Base-by-base conservation (phyloP, 2,113 vertebrate genomes). In the Gorsachius goisagi region DNA sequence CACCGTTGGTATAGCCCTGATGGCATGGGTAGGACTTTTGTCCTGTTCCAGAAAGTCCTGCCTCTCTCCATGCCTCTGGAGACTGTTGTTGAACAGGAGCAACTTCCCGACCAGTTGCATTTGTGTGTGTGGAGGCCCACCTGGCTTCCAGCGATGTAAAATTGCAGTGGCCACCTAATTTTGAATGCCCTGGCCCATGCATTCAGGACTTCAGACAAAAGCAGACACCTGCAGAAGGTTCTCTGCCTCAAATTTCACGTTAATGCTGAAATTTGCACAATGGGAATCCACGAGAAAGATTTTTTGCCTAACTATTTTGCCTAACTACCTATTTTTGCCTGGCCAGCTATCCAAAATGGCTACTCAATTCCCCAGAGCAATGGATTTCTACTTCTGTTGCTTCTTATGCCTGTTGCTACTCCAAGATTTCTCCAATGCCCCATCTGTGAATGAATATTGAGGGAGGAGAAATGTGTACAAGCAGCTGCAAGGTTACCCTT, bases 11-110 rank as follows among this genome's bases (percentile, higher is more conserved):
- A 32, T 5, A 62, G 12, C 11, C 15, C 27, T 37, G 37, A 52
- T 5, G 8, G 14, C 26, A 55, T 1, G n/a, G 15, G 18, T 8
- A 58, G 15, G 10, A 4, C 0, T 0, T 59, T 30, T 37, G 10
- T 22, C 11, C 66, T 45, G 19, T 22, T 55, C 8, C 32, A 55
- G 16, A 19, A 19, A 8, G 2, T 49, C 33, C 45, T 83, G 4
- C 5, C 12, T 45, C 17, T 12, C 18, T 66, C 47, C 5, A 8
- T 1, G 1, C 15, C 35, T 66, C 58, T 23, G 18, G 9, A 5
- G 6, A 32, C 23, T 30, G 22, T 4, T 44, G 9, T 35, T 71
- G 67, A 78, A 64, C 0, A 3, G 17, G 11, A 45, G 2, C 0
- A 1, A 33, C 14, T 21, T 88, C 18, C 21, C 1, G 1, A 8